Percentiles rank a stretch among this genome's conserved stretches.
phyloP scores from a whole-genome alignment of 2,113 vertebrate species.

The Sisor rabdophorus region DNA sequence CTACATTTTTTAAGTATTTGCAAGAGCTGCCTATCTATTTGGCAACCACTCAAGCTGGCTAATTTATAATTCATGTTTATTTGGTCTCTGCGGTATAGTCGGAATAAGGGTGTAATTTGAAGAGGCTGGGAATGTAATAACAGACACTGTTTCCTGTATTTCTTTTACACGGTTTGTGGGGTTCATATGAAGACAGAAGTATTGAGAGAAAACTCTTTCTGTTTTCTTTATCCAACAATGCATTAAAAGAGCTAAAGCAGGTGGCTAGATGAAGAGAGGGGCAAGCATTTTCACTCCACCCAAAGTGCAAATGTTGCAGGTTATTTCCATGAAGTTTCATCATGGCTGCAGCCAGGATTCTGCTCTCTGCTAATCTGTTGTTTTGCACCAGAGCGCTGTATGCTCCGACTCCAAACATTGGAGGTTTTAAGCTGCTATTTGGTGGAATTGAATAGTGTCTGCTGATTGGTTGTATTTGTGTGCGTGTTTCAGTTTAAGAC shows the following conservation, averaged over 20 bases:
- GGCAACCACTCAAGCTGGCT: conserved; percentile 32
- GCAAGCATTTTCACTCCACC: conserved; percentile 41
- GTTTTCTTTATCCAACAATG: conserved; percentile 29
- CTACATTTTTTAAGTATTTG: conserved; percentile 54
- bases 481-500: background rate
- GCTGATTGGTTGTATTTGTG: background rate
- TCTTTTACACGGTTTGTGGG: conserved; percentile 16
- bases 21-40: conserved; percentile 38
- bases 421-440: conserved; percentile 12
- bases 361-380: conserved; percentile 38
- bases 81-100: conserved; percentile 45
- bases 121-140: conserved; percentile 3
- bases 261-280: conserved; percentile 29
- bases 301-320: conserved; percentile 53
- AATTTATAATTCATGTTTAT: conserved; percentile 54
- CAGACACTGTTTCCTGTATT: conserved; percentile 12
- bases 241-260: conserved; percentile 24
- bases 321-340: conserved; percentile 62
- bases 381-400: conserved; percentile 37
- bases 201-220: background rate
- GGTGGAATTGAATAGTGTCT: conserved; percentile 5
- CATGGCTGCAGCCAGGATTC: conserved; percentile 51
- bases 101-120: conserved; percentile 26
- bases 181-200: conserved; percentile 18
- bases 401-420: conserved; percentile 34